Evolutionary conservation across 2,797 vertebrate genomes (phyloP), one percentile per base, ranked within the genome.

Genomic region (Parauchenoglanis punctatus): DNA sequence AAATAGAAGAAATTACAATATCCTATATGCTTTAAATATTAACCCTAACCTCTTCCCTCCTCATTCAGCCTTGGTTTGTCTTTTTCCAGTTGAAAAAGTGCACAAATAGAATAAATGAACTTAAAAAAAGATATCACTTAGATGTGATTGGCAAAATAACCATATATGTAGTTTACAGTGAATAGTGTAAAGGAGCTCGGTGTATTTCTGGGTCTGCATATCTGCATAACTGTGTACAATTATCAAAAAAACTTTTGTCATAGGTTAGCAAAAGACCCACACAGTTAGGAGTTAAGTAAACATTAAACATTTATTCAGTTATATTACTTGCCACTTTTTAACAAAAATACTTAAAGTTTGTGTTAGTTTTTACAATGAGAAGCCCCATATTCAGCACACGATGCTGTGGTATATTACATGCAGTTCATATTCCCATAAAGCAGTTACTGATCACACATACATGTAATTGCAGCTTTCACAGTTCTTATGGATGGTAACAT

Each of bases 381-480:
- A 78, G 40, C 59, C 31, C 7, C 46, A 75, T 31, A 73, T 56
- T 83, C 52, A 54, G 59, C 63, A 83, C 49, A 49, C 4, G 63
- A 76, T 58, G 61, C 44, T 82, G 10, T 82, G 10, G 58, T 80
- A 81, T 82, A 81, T 87, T 83, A 70, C 83, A 84, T 84, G 88
- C 75, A 46, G 70, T 65, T 88, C 49, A 81, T 88, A 77, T 81
- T 81, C 6, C 65, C 28, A 83, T 86, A 3, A 87, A 28, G 49
- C 46, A 83, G 40, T 44, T 87, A 54, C 20, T 61, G 56, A 86
- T 85, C 83, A 81, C 70, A 63, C 44, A 87, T 87, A 73, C 77
- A 88, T 81, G 84, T 82, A 31, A 87, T 86, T 88, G 85, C 83
- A 90, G 86, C 85, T 59, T 86, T 87, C 87, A 88, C 85, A 87